These are phyloP conservation scores for Protodeltote pygarga DNA, from an alignment of 2,888 invertebrate genomes.

Conservation along the genomic window DNA sequence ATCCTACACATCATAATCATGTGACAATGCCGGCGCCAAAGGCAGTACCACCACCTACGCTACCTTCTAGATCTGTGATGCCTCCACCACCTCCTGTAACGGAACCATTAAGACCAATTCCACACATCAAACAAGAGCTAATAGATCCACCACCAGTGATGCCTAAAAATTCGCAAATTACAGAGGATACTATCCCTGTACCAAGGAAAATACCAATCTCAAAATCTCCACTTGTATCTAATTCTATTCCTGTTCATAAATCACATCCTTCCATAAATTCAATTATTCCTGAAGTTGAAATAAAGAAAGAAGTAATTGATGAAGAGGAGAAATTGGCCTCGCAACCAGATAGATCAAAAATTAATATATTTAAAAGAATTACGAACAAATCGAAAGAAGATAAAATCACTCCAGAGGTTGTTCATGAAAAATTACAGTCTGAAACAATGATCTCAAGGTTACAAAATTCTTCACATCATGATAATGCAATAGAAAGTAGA, in stretches of 20 bases:
- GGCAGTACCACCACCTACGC: conserved; percentile 56
- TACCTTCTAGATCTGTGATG: conserved; percentile 57
- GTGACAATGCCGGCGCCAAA: conserved; percentile 75
- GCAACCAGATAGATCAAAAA: conserved; percentile 94
- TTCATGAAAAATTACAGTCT: conserved; percentile 75
- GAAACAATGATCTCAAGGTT: conserved; percentile 80
- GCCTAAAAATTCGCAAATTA: conserved; percentile 53
- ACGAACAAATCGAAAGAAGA: conserved; percentile 91
- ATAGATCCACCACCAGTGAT: conserved; percentile 60
- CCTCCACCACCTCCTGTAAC: conserved; percentile 59
- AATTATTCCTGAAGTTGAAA: conserved; percentile 72
- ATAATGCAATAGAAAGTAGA: conserved; percentile 64
- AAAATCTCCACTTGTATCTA: conserved; percentile 79
- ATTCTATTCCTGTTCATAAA: conserved; percentile 72
- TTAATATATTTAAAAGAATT: conserved; percentile 95
- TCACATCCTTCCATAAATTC: conserved; percentile 63
- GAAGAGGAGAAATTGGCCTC: conserved; percentile 89
- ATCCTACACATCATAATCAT: conserved; percentile 79
- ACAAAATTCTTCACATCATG: conserved; percentile 72
- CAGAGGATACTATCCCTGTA: conserved; percentile 80
- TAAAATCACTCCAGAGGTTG: conserved; percentile 77
- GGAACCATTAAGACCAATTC: conserved; percentile 65
- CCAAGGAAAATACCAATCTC: conserved; percentile 83
- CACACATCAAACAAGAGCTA: conserved; percentile 75
- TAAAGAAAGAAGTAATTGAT: conserved; percentile 83